phyloP scores from a whole-genome alignment of 2,113 vertebrate genomes.

The Haliaeetus leucogaster region DNA sequence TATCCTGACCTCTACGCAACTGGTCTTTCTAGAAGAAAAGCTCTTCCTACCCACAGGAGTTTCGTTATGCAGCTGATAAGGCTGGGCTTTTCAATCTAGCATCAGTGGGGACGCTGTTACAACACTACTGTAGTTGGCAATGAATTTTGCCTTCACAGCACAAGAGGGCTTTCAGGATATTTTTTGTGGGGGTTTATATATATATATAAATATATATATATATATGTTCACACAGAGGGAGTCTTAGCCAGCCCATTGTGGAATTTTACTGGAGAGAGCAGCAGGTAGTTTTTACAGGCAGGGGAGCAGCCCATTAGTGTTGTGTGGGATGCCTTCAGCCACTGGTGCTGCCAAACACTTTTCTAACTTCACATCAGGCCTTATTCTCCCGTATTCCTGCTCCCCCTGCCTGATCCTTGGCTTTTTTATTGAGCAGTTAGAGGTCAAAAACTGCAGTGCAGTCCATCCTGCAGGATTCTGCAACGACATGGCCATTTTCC shows the following conservation, averaged over 20 bases:
- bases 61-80: neutral
- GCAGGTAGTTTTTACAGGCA: neutral
- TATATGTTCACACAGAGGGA: neutral
- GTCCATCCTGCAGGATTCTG: neutral
- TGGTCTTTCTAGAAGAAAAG: neutral
- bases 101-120: neutral
- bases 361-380: neutral
- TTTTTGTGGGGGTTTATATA: neutral
- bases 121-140: neutral
- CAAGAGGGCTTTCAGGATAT: neutral
- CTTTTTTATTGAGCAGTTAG: neutral
- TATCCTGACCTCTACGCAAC: neutral
- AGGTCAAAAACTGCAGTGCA: neutral
- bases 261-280: conserved; percentile 16
- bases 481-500: neutral
- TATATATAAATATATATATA: neutral
- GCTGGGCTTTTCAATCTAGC: neutral
- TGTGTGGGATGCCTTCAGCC: neutral
- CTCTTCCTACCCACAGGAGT: neutral
- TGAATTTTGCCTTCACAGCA: neutral
- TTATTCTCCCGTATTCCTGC: neutral
- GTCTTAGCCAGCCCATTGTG: neutral
- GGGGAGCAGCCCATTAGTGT: neutral
- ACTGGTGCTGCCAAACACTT: neutral
- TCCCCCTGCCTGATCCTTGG: neutral